A percentile compares a stretch with the other conserved stretches of the same genome.
phyloP scores from a whole-genome alignment of 2,113 vertebrate species.

The Laticauda laticaudata region DNA sequence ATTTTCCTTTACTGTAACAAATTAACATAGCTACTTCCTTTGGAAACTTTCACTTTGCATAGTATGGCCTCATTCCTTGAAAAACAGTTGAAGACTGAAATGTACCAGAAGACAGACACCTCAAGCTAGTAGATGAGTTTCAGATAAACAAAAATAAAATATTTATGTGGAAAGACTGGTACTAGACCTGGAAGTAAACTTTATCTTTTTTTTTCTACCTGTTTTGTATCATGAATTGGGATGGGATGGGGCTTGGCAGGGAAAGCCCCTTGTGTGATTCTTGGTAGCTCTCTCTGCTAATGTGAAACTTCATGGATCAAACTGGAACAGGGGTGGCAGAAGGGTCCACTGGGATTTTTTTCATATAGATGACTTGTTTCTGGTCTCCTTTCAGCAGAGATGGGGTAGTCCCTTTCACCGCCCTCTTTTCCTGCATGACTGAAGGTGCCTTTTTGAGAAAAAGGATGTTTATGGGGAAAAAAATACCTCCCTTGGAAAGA shows the following conservation, averaged over 20 bases:
- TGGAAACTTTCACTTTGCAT: background rate
- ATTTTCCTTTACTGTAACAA: background rate
- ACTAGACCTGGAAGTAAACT: background rate
- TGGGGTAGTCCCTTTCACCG: background rate
- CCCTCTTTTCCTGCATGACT: background rate
- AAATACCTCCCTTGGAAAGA: background rate
- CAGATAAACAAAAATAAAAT: background rate
- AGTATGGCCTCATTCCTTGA: background rate
- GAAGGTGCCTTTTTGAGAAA: background rate
- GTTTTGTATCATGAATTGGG: background rate
- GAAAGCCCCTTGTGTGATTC: background rate
- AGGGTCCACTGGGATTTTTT: background rate
- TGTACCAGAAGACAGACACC: background rate
- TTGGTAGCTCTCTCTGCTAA: too few relatives aligned
- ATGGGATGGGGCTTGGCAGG: too few relatives aligned
- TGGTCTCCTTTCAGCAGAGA: background rate
- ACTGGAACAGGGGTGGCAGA: background rate
- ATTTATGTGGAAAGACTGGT: background rate
- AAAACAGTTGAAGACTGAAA: background rate
- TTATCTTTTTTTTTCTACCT: background rate
- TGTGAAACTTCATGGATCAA: background rate
- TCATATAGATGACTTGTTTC: background rate
- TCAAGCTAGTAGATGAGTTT: background rate
- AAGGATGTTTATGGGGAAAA: background rate
- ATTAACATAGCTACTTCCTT: background rate